Evolutionary conservation across 2,797 vertebrate genomes (phyloP).

Genomic region (Lindbergichthys nudifrons): DNA sequence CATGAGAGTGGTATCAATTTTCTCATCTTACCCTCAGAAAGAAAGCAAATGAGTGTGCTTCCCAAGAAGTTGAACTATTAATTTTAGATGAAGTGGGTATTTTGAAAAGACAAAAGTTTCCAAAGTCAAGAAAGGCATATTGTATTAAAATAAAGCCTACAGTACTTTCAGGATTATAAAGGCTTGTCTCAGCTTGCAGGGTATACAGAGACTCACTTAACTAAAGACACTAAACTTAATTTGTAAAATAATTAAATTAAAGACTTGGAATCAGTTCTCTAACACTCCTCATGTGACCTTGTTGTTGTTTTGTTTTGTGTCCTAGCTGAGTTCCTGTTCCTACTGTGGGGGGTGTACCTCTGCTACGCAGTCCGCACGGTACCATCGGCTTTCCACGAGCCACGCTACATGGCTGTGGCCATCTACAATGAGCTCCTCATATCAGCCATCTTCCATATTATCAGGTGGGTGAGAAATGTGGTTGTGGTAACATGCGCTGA

Average conservation of each 20-base stretch:
- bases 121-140: background rate
- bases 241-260: background rate
- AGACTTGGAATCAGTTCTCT: background rate
- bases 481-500: background rate
- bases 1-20: background rate
- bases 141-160: background rate
- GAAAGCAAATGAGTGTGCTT: slow-evolving; percentile 11
- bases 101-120: slow-evolving; percentile 1
- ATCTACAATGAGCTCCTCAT: slow-evolving; percentile 98
- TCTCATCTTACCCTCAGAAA: background rate
- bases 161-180: background rate
- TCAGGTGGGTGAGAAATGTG: slow-evolving; percentile 85
- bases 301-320: slow-evolving; percentile 66
- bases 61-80: background rate
- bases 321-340: slow-evolving; percentile 96
- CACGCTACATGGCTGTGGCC: slow-evolving; percentile 96
- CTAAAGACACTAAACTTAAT: background rate
- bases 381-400: slow-evolving; percentile 98
- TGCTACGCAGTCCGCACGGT: slow-evolving; percentile 97
- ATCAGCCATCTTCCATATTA: slow-evolving; percentile 96
- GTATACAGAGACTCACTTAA: background rate
- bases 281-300: slow-evolving; percentile 10
- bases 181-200: background rate
- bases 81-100: background rate
- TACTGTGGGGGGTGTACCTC: slow-evolving; percentile 97